Percentiles rank a stretch among this genome's conserved stretches.
Evolutionary conservation across 2,797 vertebrate species (phyloP).

Genomic region (Arnoldichthys spilopterus): DNA sequence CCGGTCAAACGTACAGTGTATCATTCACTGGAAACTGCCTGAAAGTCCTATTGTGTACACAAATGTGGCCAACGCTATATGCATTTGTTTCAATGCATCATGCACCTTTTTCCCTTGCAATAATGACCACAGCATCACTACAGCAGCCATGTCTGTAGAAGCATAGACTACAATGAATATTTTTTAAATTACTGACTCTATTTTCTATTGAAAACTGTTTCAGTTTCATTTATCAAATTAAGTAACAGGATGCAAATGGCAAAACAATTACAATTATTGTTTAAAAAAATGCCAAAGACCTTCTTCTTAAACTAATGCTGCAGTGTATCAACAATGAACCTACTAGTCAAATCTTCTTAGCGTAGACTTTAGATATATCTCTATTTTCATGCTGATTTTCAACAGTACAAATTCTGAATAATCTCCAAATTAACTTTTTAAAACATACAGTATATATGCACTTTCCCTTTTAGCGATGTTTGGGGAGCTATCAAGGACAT

Average conservation of each 20-base stretch:
- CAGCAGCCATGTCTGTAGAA: background rate
- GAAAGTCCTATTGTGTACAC: background rate
- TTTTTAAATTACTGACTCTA: background rate
- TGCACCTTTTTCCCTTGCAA: conserved; percentile 13
- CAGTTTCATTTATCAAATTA: background rate
- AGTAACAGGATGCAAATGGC: background rate
- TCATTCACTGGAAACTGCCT: background rate
- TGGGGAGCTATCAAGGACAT: conserved; percentile 10
- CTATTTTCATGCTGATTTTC: background rate
- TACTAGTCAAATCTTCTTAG: too few relatives aligned
- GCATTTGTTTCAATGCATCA: background rate
- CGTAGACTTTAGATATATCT: too few relatives aligned
- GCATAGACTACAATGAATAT: background rate
- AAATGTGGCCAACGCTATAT: conserved; percentile 20
- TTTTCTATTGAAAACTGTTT: background rate
- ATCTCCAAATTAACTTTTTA: background rate
- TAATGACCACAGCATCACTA: background rate
- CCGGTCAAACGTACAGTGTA: background rate
- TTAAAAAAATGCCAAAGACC: too few relatives aligned
- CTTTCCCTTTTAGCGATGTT: conserved; percentile 7
- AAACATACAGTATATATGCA: background rate
- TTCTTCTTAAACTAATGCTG: too few relatives aligned
- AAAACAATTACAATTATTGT: background rate
- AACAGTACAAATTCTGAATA: too few relatives aligned
- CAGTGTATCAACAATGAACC: too few relatives aligned